Percentiles rank a stretch among this genome's conserved stretches.
Evolutionary conservation across 2,797 vertebrate species (phyloP).

Genomic region (Leptodactylus fallax): DNA sequence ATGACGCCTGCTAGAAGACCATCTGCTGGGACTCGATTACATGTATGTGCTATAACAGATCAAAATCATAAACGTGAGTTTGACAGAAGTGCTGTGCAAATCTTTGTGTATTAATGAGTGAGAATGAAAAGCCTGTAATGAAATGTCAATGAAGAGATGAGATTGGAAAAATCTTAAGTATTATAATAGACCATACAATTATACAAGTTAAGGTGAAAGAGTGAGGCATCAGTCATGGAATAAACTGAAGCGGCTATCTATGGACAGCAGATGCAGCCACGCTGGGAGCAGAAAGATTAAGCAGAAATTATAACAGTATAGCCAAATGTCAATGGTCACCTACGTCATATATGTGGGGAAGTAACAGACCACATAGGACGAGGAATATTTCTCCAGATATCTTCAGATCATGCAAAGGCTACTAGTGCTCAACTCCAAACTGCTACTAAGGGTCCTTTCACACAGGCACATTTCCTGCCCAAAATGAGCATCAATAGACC

Average conservation of each 20-base stretch:
- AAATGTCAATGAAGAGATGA: neutral
- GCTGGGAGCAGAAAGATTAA: neutral
- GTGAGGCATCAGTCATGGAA: neutral
- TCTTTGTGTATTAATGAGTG: neutral
- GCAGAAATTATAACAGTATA: neutral
- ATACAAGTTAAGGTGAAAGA: neutral
- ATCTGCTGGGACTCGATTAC: neutral
- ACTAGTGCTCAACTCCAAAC: too few relatives aligned
- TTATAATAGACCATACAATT: neutral
- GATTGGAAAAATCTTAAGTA: neutral
- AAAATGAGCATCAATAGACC: too few relatives aligned
- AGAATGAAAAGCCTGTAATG: neutral
- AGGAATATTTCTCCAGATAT: neutral
- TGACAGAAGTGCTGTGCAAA: neutral
- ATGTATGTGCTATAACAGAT: neutral
- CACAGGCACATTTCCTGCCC: too few relatives aligned
- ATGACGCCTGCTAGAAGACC: neutral
- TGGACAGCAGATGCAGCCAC: neutral
- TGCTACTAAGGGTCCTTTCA: too few relatives aligned
- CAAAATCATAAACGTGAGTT: neutral
- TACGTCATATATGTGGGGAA: neutral
- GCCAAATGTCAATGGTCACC: neutral
- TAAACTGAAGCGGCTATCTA: neutral
- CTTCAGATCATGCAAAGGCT: neutral
- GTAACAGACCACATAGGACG: neutral